A percentile compares a stretch with the other conserved stretches of the same genome.
Evolutionary conservation across 1,140 invertebrate species (phyloP).

Genomic region (Drosophila triauraria): DNA sequence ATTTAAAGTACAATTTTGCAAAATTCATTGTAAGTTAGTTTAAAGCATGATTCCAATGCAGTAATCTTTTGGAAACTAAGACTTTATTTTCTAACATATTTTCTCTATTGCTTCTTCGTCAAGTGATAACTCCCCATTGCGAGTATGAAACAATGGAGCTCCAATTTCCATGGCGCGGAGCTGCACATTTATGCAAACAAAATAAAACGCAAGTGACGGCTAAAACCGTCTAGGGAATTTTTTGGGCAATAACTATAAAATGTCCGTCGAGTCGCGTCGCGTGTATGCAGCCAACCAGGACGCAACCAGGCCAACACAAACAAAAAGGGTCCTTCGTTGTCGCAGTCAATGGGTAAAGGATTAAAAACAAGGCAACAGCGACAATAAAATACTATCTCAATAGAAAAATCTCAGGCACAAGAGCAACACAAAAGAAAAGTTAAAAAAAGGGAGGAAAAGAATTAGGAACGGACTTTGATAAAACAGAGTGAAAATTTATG

Average conservation of each 20-base stretch:
- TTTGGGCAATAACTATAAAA: constrained; percentile 80
- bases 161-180: constrained; percentile 64
- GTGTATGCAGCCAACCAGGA: constrained; percentile 69
- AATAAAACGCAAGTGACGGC: constrained; percentile 74
- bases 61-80: not conserved
- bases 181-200: constrained; percentile 58
- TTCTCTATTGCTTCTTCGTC: constrained; percentile 46
- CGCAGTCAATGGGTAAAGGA: constrained; percentile 73
- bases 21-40: not conserved
- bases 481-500: constrained; percentile 83
- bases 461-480: constrained; percentile 61
- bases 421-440: constrained; percentile 61
- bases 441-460: constrained; percentile 33
- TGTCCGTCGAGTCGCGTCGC: constrained; percentile 64
- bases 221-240: constrained; percentile 77
- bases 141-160: constrained; percentile 74
- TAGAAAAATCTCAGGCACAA: constrained; percentile 72
- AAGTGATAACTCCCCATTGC: constrained; percentile 53
- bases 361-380: constrained; percentile 68
- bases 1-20: not conserved
- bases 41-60: not conserved
- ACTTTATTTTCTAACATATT: not conserved
- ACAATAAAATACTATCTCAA: constrained; percentile 78
- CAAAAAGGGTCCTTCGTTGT: constrained; percentile 55
- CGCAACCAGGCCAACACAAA: constrained; percentile 29